Evolutionary conservation across 2,888 invertebrate species (phyloP).

Genomic region (Cephus spinipes): DNA sequence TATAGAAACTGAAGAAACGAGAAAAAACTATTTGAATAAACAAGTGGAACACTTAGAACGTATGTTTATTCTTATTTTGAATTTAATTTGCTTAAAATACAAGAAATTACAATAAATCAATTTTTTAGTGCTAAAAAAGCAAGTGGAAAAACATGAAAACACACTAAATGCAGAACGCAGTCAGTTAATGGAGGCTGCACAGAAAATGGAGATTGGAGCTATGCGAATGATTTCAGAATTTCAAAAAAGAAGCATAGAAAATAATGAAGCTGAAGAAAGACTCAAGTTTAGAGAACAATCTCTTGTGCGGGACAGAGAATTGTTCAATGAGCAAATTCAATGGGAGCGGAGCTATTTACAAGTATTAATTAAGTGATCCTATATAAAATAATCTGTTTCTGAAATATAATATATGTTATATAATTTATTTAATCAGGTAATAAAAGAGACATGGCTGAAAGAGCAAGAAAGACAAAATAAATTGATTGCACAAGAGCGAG

Average conservation of each 20-base stretch:
- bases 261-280: slow-evolving; percentile 47
- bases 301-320: slow-evolving; percentile 52
- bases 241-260: slow-evolving; percentile 42
- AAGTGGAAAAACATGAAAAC: slow-evolving; percentile 49
- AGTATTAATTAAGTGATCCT: slow-evolving; percentile 24
- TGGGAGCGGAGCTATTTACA: slow-evolving; percentile 56
- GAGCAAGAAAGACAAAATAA: slow-evolving; percentile 54
- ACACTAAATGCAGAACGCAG: slow-evolving; percentile 45
- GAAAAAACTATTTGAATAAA: slow-evolving; percentile 42
- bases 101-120: slow-evolving; percentile 10
- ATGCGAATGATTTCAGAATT: slow-evolving; percentile 45
- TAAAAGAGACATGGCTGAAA: slow-evolving; percentile 56
- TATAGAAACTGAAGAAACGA: slow-evolving; percentile 38
- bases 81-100: slow-evolving; percentile 7
- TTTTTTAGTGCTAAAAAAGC: slow-evolving; percentile 46
- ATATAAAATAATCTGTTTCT: neutral
- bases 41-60: slow-evolving; percentile 53
- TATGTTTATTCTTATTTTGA: slow-evolving; percentile 31
- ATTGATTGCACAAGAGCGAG: slow-evolving; percentile 50
- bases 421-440: slow-evolving; percentile 32
- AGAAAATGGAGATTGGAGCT: slow-evolving; percentile 47
- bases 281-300: slow-evolving; percentile 46
- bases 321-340: slow-evolving; percentile 55
- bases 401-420: neutral
- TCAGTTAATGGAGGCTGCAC: slow-evolving; percentile 43